Base-by-base conservation (phyloP, 1,140 invertebrate genomes). In the Drosophila lacertosa region DNA sequence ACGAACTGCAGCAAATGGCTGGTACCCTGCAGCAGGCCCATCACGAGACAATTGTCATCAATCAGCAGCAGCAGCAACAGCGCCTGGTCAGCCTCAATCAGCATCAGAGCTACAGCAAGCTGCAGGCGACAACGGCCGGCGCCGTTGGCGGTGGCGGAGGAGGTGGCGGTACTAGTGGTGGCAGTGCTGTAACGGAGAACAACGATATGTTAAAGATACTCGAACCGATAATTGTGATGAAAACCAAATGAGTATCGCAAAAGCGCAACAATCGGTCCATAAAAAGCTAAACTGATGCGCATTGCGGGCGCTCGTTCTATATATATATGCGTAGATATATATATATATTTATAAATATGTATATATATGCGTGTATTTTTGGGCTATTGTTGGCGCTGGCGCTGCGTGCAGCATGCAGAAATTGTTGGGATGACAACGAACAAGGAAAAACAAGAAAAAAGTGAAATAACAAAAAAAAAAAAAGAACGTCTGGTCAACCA, bases 211-310 rank as follows among this genome's bases (percentile, higher is more conserved):
- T 91, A 5, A 91, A 91, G 77, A 91, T 91, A 72, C 86, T 91
- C 59, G 90, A 91, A 71, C 90, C 90, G 32, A 91, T 91, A 59
- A 91, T 91, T 67, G 88, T 90, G 7, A 91, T 91, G 90, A 91
- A 91, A 70, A 90, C 90, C 55, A 91, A 90, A 89, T 91, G 89
- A 90, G 65, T 76, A 75, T 72, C 74, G 58, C 62, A 60, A 64
- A 77, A 67, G 77, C 69, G 74, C 66, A 64, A 67, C 62, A 75
- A 53, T 54, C 37, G 51, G 59, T 40, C 53, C 39, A 47, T 26
- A 16, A 59, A 45, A 32, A 40, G 55, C 77, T 75, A 79, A 60
- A 47, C 18, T 9, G 16, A 15, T 29, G 7, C 7, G 26, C 26
- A 7, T 29, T 29, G 26, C 26, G 26, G 6, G 26, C 26, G 26